A percentile compares a stretch with the other conserved stretches of the same genome.
phyloP scores from a whole-genome alignment of 2,797 vertebrate genomes.

The Cyclopterus lumpus region DNA sequence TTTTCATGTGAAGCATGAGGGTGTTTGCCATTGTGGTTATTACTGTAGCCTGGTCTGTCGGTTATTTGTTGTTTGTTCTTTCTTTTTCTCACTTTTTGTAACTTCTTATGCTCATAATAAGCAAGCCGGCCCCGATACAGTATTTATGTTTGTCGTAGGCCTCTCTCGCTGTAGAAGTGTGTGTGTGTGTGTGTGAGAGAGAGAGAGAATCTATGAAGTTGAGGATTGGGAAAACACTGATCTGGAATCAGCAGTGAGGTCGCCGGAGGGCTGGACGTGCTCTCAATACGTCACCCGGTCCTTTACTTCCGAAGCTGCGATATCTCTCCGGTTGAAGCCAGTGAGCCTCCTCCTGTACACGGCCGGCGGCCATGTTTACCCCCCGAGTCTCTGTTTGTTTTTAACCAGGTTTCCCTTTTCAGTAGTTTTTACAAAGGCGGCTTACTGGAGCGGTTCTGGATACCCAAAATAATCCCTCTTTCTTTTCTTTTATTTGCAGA shows the following conservation, averaged over 20 bases:
- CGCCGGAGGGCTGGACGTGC: slow-evolving; percentile 14
- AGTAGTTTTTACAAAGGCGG: neutral
- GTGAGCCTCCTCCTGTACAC: slow-evolving; percentile 4
- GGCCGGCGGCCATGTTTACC: neutral
- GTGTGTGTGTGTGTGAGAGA: too few relatives aligned
- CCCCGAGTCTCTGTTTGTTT: neutral
- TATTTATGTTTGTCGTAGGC: slow-evolving; percentile 28
- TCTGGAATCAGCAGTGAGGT: slow-evolving; percentile 2
- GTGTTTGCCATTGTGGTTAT: slow-evolving; percentile 72
- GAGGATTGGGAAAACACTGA: slow-evolving; percentile 11
- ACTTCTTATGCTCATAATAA: slow-evolving; percentile 40
- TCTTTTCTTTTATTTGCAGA: neutral
- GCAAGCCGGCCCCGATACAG: slow-evolving; percentile 46
- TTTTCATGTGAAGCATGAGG: slow-evolving; percentile 77
- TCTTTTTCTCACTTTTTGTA: slow-evolving; percentile 14
- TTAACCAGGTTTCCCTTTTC: neutral
- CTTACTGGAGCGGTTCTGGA: too few relatives aligned
- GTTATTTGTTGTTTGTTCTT: slow-evolving; percentile 6
- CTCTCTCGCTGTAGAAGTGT: slow-evolving; percentile 22
- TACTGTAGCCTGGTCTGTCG: slow-evolving; percentile 65
- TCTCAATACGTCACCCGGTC: slow-evolving; percentile 28
- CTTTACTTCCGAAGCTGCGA: slow-evolving; percentile 4
- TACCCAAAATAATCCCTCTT: neutral
- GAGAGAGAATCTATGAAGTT: slow-evolving; percentile 4
- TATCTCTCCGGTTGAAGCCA: neutral